These are phyloP conservation scores for Ashinkailepas kermadecensis DNA, from an alignment of 2,888 invertebrate species.

Conservation along the genomic window DNA sequence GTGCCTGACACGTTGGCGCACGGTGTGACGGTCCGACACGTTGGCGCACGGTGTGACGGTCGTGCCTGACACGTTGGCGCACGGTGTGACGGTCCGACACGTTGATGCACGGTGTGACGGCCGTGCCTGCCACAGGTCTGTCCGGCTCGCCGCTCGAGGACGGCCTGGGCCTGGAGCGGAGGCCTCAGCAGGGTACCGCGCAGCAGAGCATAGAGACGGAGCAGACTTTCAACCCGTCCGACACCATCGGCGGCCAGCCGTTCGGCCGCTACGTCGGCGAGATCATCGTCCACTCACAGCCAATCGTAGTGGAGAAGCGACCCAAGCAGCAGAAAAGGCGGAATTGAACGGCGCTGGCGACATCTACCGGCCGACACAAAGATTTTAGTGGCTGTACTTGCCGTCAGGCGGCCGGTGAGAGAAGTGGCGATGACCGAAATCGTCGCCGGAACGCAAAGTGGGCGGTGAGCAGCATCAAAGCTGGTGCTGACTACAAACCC, in stretches of 20 bases:
- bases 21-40: no score
- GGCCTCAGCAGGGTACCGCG: neutral
- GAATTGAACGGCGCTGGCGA: neutral
- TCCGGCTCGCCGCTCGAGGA: neutral
- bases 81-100: no score
- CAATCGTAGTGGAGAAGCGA: neutral
- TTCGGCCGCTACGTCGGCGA: conserved; percentile 8
- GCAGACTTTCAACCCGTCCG: neutral
- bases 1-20: no score
- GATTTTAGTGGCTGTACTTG: no score
- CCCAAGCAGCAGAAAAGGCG: neutral
- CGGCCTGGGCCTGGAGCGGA: neutral
- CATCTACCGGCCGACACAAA: neutral
- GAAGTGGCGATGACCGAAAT: no score
- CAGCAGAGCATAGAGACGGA: conserved; percentile 16
- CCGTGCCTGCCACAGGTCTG: neutral
- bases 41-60: no score
- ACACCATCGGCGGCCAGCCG: neutral
- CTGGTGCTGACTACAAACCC: no score
- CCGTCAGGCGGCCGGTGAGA: no score
- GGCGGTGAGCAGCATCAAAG: no score
- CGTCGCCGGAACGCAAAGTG: no score
- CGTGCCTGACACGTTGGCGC: no score
- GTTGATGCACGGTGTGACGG: no score
- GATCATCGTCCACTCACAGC: conserved; percentile 12